Evolutionary conservation across 2,113 vertebrate species (phyloP), one percentile per base, ranked within the genome.

Genomic region (Dicaeum eximium): DNA sequence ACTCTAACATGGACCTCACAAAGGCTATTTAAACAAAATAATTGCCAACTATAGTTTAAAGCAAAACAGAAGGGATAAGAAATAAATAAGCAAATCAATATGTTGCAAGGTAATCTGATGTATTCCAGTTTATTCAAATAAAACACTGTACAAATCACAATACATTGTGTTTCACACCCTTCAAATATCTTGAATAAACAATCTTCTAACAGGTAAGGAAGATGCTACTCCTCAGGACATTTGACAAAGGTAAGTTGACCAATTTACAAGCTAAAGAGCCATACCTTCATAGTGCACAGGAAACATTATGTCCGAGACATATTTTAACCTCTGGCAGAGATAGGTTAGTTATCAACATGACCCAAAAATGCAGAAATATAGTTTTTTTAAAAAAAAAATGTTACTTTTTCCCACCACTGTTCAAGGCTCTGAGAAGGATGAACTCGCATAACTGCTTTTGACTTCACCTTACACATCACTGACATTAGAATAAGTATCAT

Each of bases 11-110:
- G 13, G 37, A 85, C 85, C 93, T 88, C 66, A 79, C 38, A 90
- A 96, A 85, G 37, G 17, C 50, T 92, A 81, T 83, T 97, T 96
- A 91, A 97, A 94, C 81, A 56, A 86, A 94, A 40, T 30, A 86
- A 57, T 45, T 90, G 50, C 16, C 35, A 93, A 31, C 22, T 50
- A 37, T 2, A 66, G 8, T 33, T 80, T 35, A 81, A 50, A 95
- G 79, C 19, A 80, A 82, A 88, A 74, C 12, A 86, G 9, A 53
- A 66, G 12, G 8, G 27, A 50, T 51, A 84, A 64, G 54, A 86
- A 94, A 88, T 38, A 85, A 80, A 66, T 12, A 18, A 30, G 15
- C 12, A 50, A 93, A 85, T 60, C 44, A 61, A 45, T 78, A 64
- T 7, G 15, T 27, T 56, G 65, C 44, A 87, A 91, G 44, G 44